phyloP scores from a whole-genome alignment of 2,888 invertebrate species.

The Mamestra brassicae region DNA sequence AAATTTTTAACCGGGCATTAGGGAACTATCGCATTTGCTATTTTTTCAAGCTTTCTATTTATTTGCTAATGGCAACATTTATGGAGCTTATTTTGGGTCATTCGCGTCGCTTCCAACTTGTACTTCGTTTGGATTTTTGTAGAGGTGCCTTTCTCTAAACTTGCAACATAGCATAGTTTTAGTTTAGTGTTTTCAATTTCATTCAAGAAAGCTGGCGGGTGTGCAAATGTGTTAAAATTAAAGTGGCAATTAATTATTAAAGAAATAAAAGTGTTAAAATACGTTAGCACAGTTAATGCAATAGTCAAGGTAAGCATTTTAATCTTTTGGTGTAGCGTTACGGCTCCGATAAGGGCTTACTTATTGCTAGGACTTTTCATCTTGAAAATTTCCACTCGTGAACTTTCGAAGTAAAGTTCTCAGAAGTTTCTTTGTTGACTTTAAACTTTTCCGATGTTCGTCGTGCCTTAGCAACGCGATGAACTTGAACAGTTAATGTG shows the following conservation, averaged over 20 bases:
- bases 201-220: constrained; percentile 90
- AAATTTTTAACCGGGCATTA: constrained; percentile 11
- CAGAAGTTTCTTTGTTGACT: constrained; percentile 85
- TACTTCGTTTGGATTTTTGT: constrained; percentile 88
- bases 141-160: constrained; percentile 91
- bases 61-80: constrained; percentile 85
- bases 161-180: constrained; percentile 90
- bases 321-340: constrained; percentile 75
- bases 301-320: constrained; percentile 88
- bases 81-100: constrained; percentile 91
- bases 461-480: constrained; percentile 72
- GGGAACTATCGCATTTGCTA: constrained; percentile 13
- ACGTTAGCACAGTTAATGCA: constrained; percentile 85
- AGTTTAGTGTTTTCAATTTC: constrained; percentile 89
- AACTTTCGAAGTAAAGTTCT: constrained; percentile 89
- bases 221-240: constrained; percentile 85
- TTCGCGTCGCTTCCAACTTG: constrained; percentile 89
- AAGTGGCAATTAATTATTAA: constrained; percentile 79
- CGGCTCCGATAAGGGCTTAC: constrained; percentile 81
- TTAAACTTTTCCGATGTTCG: constrained; percentile 82
- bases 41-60: constrained; percentile 81
- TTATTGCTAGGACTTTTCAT: constrained; percentile 89
- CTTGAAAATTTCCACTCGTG: constrained; percentile 90
- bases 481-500: constrained; percentile 76
- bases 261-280: constrained; percentile 76